phyloP scores from a whole-genome alignment of 2,888 invertebrate species.

The Drosophila falleni region DNA sequence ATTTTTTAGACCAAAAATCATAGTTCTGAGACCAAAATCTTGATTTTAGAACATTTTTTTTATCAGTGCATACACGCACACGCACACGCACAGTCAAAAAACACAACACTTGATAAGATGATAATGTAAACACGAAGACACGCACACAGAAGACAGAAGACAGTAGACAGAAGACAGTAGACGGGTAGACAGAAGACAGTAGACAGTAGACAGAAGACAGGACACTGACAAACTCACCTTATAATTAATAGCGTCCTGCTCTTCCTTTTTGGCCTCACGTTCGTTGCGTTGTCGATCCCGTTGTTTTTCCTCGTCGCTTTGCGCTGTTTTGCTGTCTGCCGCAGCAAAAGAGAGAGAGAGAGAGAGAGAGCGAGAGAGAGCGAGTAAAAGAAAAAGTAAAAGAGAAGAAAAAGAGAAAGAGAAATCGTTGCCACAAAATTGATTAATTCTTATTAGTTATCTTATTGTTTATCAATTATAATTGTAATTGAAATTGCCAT shows the following conservation, averaged over 20 bases:
- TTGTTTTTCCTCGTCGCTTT: slow-evolving; percentile 86
- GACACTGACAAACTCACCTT: slow-evolving; percentile 74
- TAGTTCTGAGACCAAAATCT: no score
- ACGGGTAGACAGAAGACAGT: slow-evolving; percentile 1
- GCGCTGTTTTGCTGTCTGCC: slow-evolving; percentile 85
- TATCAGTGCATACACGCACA: slow-evolving; percentile 19
- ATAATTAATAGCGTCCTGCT: slow-evolving; percentile 85
- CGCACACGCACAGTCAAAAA: slow-evolving; percentile 30
- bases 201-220: neutral
- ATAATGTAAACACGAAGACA: slow-evolving; percentile 45
- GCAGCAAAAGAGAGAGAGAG: slow-evolving; percentile 11
- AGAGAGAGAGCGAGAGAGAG: slow-evolving; percentile 1
- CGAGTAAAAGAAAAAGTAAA: neutral
- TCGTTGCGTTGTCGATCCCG: slow-evolving; percentile 85
- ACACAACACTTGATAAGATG: slow-evolving; percentile 4
- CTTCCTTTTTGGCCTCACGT: slow-evolving; percentile 85
- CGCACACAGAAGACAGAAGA: slow-evolving; percentile 17
- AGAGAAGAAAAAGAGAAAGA: slow-evolving; percentile 5
- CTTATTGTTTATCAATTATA: neutral
- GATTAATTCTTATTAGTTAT: slow-evolving; percentile 7
- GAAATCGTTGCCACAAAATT: slow-evolving; percentile 1
- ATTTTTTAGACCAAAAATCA: no score
- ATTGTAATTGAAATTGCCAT: neutral
- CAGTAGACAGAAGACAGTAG: slow-evolving; percentile 3
- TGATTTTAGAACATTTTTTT: no score